Base-by-base conservation (phyloP, 2,797 vertebrate species). In the Micromesistius poutassou region DNA sequence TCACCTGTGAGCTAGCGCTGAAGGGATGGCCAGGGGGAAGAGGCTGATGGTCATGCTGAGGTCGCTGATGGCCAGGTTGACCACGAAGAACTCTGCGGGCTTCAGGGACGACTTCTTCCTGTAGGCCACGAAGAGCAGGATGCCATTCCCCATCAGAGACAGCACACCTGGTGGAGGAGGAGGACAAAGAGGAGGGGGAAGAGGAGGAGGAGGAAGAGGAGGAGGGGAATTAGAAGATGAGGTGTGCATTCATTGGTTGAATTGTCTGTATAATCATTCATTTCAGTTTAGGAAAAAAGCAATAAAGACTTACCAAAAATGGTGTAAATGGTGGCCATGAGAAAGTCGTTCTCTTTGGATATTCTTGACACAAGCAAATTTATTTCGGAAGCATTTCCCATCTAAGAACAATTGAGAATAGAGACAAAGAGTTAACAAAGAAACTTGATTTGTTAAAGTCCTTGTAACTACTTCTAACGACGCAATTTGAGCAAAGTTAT, bases 11-110 rank as follows among this genome's bases (percentile, higher is more conserved):
- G 94, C 85, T 31, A 94, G 96, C 78, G 94, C 85, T 70, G 96
- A 96, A 0, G 95, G 87, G n/a, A 94, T 92, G 66, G 96, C 95
- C 77, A 96, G 80, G 14, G 96, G 96, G 76, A 96, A 96, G 55
- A 96, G 94, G 0, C 87, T 93, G 62, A 93, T 76, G 0, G 95
- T 96, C 96, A 96, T 96, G 77, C 94, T 85, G 71, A 96, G 90
- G 89, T 97, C 96, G 62, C 96, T 96, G 92, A 97, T 85, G 77
- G 96, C 94, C 77, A 97, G 89, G 84, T 96, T 97, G 74, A 96
- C 88, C 0, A 96, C 94, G 85, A 97, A 97, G 88, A 95, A 94
- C 90, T 97, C 95, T 0, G 95, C 95, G 0, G 96, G 96, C 86
- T 96, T 97, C 86, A 97, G 88, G 75, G 94, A 89, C 50, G 95